Evolutionary conservation across 2,113 vertebrate species (phyloP).

Genomic region (Leucosticte australis): DNA sequence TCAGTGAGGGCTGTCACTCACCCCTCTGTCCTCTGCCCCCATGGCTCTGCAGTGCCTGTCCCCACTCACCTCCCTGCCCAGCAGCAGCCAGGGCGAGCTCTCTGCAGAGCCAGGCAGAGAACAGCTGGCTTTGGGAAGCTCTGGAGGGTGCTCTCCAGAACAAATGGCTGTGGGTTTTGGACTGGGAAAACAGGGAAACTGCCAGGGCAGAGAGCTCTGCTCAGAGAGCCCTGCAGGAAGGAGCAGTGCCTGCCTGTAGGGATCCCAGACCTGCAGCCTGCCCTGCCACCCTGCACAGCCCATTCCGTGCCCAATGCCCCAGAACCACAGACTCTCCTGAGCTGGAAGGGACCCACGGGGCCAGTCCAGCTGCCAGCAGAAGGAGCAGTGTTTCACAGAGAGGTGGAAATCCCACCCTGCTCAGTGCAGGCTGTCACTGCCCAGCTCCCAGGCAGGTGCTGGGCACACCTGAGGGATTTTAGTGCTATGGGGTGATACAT

Average conservation of each 20-base stretch:
- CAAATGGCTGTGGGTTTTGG: background rate
- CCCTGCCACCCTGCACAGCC: background rate
- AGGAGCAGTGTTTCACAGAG: background rate
- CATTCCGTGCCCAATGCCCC: background rate
- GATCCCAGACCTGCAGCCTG: background rate
- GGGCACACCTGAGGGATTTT: background rate
- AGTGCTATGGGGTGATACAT: background rate
- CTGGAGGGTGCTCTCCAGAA: background rate
- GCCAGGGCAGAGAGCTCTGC: background rate
- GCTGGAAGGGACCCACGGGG: background rate
- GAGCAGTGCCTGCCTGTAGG: background rate
- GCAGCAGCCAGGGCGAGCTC: background rate
- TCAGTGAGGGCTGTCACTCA: background rate
- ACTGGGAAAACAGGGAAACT: slow-evolving; percentile 11
- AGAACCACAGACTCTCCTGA: fast-evolving
- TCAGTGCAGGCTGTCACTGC: background rate
- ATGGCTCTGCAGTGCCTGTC: background rate
- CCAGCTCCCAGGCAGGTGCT: background rate
- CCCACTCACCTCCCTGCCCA: no score
- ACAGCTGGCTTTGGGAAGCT: background rate
- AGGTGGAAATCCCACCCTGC: slow-evolving; percentile 8
- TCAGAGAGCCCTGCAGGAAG: background rate
- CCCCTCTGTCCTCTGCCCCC: background rate
- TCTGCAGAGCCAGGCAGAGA: background rate
- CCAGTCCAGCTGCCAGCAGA: background rate